These are phyloP conservation scores for Agriopis aurantiaria DNA, from an alignment of 2,888 invertebrate species.

Conservation along the genomic window DNA sequence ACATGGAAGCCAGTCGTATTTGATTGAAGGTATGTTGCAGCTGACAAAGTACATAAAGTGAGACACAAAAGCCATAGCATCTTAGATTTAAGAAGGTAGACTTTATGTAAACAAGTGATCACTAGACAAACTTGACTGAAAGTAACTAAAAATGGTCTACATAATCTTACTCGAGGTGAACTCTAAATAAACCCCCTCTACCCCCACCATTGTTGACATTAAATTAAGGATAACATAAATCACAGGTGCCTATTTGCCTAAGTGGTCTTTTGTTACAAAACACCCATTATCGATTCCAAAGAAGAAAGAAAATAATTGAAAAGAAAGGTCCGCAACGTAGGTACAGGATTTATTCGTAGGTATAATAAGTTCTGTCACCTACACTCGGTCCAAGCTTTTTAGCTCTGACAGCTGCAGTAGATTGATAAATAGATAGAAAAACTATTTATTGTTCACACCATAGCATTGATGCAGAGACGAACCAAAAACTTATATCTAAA, in stretches of 20 bases:
- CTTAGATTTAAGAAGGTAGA: neutral
- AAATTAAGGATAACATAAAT: conserved; percentile 6
- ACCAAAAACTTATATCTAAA: too few relatives aligned
- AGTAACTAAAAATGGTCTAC: neutral
- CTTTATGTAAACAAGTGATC: neutral
- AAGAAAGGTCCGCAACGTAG: neutral
- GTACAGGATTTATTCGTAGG: neutral
- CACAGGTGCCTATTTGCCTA: conserved; percentile 6
- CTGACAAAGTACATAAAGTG: conserved; percentile 1
- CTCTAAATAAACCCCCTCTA: neutral
- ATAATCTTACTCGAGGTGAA: neutral
- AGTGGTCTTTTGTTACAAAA: neutral
- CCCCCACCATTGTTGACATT: neutral
- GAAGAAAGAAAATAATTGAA: neutral
- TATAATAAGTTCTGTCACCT: too few relatives aligned
- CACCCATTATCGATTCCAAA: neutral
- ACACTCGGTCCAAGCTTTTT: too few relatives aligned
- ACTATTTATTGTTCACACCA: too few relatives aligned
- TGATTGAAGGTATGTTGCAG: neutral
- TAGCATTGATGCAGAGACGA: too few relatives aligned
- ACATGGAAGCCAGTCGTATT: conserved; percentile 1
- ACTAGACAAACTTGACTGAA: neutral
- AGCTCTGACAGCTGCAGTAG: too few relatives aligned
- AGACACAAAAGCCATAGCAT: conserved; percentile 9
- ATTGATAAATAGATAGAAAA: too few relatives aligned